Evolutionary conservation across 92 coral and sea anemone species (phyloP), one percentile per base, ranked within the genome.

Genomic region (Plumapathes pennacea): DNA sequence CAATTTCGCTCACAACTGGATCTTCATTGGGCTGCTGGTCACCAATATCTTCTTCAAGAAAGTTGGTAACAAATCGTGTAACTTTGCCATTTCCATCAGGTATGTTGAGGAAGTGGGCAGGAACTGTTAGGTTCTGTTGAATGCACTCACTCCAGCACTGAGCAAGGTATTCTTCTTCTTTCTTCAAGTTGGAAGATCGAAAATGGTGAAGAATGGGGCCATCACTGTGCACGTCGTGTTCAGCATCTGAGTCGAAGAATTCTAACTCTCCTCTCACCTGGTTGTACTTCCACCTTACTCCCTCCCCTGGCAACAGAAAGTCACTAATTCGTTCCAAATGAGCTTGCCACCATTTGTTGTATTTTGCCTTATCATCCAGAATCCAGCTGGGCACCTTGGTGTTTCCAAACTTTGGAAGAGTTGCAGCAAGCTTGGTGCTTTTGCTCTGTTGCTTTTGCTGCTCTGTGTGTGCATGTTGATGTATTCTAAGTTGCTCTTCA

Each of bases 181-280:
- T 12, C 26, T 60, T 59, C 2, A 70, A 46, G 30, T 14, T 41
- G 43, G 23, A 41, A 13, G 77, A 70, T 15, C 57, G 56, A 38
- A 60, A 70, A 26, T 71, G 79, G 22, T 71, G 71, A n/a, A 71
- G 24, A 10, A 4, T 4, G 5, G 75, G 57, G 21, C 75, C 65
- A 13, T 67, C 43, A 7, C 21, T 54, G 21, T 46, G 48, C 10
- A 15, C 0, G 11, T 26, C 2, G 32, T 54, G 65, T 34, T 68
- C 57, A 28, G 55, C 22, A 4, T 22, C 24, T 11, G 55, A 57
- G 40, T 69, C 67, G 23, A 27, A 38, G 60, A 69, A 69, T 21
- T 39, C 49, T 13, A 69, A 36, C 28, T 57, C 57, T 4, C 55
- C 47, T 11, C 32, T 54, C 5, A 23, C 51, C n/a, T n/a, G 17